Percentiles rank a stretch among this genome's conserved stretches.
These are phyloP conservation scores for Linnaemya vulpina DNA, from an alignment of 2,888 invertebrate species.

Conservation along the genomic window DNA sequence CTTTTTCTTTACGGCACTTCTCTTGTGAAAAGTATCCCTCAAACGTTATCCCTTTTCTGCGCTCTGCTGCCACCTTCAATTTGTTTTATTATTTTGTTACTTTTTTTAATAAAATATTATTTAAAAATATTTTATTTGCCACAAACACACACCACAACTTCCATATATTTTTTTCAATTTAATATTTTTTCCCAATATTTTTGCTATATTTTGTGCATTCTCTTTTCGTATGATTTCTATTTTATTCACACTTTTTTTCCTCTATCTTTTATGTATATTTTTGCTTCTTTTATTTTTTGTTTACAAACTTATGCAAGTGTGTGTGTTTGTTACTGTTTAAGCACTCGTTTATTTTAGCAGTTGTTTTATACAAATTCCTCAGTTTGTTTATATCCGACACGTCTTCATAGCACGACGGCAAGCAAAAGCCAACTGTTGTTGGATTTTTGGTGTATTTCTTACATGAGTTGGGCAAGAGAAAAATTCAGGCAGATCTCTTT, in stretches of 20 bases:
- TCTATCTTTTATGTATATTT: conserved; percentile 23
- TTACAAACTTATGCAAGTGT: no score
- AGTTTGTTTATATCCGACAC: conserved; percentile 60
- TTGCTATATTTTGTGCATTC: conserved; percentile 56
- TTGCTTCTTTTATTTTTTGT: conserved; percentile 58
- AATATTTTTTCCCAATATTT: conserved; percentile 10
- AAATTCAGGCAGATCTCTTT: background rate
- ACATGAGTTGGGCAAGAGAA: conserved; percentile 20
- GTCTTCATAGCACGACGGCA: conserved; percentile 78
- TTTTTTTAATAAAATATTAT: conserved; percentile 1
- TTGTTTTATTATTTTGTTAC: background rate
- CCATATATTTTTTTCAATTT: background rate
- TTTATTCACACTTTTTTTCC: conserved; percentile 33
- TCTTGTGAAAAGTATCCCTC: background rate
- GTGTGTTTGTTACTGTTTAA: conserved; percentile 25
- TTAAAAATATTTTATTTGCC: background rate
- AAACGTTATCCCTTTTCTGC: conserved; percentile 28
- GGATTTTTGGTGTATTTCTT: conserved; percentile 22
- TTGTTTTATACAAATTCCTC: conserved; percentile 10
- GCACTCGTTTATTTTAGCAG: conserved; percentile 50
- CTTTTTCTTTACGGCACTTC: conserved; percentile 29
- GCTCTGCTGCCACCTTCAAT: no score
- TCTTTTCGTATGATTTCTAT: conserved; percentile 45
- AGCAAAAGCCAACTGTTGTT: conserved; percentile 79
- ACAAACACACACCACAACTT: background rate